Base-by-base conservation (phyloP, 2,888 invertebrate genomes). In the Hololepta plana region DNA sequence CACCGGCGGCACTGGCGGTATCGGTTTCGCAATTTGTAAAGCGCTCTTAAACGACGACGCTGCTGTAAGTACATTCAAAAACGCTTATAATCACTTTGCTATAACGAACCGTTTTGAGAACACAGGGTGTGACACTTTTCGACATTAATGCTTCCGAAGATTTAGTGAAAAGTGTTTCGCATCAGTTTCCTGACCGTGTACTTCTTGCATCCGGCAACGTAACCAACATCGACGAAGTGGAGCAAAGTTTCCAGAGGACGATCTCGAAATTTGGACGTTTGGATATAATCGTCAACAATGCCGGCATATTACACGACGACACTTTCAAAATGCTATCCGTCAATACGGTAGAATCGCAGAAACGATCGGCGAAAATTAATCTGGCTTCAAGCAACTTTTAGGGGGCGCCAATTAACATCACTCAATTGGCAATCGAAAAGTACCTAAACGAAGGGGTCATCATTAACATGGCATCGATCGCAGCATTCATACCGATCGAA, bases 31-130 rank as follows among this genome's bases (percentile, higher is more conserved):
- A 20, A 25, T 21, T 15, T 22, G 26, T 4, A 31, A 29, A 20
- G 12, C 12, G 11, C 21, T 33, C 14, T 12, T 33, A 20, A 26
- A 10, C 20, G 28, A 28, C 20, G 33, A 29, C n/a, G 19, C 26
- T 19, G 28, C 28, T 20, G 33, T 31, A 31, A 24, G 12, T 17
- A 17, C n/a, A n/a, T n/a, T n/a, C n/a, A n/a, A n/a, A n/a, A n/a
- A n/a, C n/a, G n/a, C n/a, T n/a, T n/a, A n/a, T n/a, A n/a, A n/a
- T n/a, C n/a, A n/a, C n/a, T n/a, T n/a, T n/a, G n/a, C n/a, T n/a
- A n/a, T n/a, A n/a, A n/a, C n/a, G n/a, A n/a, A n/a, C n/a, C n/a
- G n/a, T n/a, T n/a, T n/a, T n/a, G n/a, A n/a, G n/a, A n/a, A n/a
- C n/a, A n/a, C n/a, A n/a, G n/a, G n/a, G n/a, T n/a, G n/a, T n/a